phyloP scores from a whole-genome alignment of 2,888 invertebrate species.

The Xestia xanthographa region DNA sequence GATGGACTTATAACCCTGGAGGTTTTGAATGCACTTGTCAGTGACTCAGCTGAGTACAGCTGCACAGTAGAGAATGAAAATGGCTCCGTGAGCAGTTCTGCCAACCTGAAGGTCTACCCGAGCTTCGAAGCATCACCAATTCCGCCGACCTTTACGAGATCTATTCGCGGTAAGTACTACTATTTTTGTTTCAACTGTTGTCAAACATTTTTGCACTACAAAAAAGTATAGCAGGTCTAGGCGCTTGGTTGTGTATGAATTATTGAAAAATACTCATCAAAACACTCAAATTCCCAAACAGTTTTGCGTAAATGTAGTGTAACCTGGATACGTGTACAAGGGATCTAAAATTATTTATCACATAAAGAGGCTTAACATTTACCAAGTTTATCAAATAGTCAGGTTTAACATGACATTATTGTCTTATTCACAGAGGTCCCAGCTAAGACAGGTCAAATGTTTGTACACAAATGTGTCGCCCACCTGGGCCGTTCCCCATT shows the following conservation, averaged over 20 bases:
- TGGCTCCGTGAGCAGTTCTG: conserved; percentile 93
- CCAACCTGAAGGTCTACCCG: conserved; percentile 93
- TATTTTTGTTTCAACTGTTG: neutral
- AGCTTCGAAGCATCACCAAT: conserved; percentile 93
- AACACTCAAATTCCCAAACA: neutral
- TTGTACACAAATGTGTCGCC: no score
- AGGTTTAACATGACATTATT: no score
- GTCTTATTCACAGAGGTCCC: no score
- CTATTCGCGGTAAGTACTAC: conserved; percentile 91
- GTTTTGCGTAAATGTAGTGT: neutral
- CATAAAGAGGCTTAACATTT: neutral
- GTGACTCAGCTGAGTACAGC: conserved; percentile 94
- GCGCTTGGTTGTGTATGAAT: neutral
- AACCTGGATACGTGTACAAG: neutral
- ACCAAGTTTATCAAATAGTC: no score
- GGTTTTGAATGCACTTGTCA: conserved; percentile 92
- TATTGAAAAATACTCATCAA: neutral
- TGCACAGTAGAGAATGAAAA: conserved; percentile 94
- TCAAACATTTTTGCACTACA: neutral
- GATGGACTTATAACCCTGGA: conserved; percentile 94
- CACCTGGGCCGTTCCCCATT: no score
- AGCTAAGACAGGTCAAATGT: no score
- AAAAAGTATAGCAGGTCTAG: neutral
- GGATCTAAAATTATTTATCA: neutral
- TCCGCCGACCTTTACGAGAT: conserved; percentile 93